Percentiles rank a stretch among this genome's conserved stretches.
These are phyloP conservation scores for Microchrysa polita DNA, from an alignment of 2,888 invertebrate genomes.

Conservation along the genomic window DNA sequence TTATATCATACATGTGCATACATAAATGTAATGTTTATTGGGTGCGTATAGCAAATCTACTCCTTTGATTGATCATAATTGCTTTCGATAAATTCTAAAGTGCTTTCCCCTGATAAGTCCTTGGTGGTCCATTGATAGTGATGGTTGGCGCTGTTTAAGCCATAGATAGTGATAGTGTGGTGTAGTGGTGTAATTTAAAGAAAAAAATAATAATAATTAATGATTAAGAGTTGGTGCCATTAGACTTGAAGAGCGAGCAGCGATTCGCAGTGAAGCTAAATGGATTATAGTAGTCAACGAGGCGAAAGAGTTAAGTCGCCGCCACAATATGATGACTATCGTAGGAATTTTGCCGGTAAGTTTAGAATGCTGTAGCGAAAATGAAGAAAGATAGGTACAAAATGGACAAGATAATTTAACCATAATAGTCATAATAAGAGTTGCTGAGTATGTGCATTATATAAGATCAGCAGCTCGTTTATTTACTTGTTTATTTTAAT, in stretches of 20 bases:
- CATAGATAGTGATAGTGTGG: not conserved
- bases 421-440: too few relatives aligned
- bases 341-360: conserved; percentile 56
- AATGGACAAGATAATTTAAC: too few relatives aligned
- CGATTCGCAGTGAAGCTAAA: not conserved
- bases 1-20: not conserved
- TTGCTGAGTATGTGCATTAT: too few relatives aligned
- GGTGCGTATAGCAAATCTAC: conserved; percentile 5
- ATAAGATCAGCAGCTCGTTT: too few relatives aligned
- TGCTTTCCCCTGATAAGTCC: not conserved
- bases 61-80: conserved; percentile 22
- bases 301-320: conserved; percentile 26
- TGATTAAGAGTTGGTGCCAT: not conserved
- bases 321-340: conserved; percentile 54
- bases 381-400: too few relatives aligned
- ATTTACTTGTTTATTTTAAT: too few relatives aligned
- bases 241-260: not conserved
- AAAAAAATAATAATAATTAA: too few relatives aligned
- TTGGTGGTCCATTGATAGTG: conserved; percentile 3
- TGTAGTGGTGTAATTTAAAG: conserved; percentile 37
- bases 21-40: too few relatives aligned
- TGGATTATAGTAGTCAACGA: not conserved
- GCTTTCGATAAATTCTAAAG: not conserved
- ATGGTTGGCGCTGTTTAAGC: conserved; percentile 15
- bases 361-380: too few relatives aligned